Percentiles rank a stretch among this genome's conserved stretches.
Evolutionary conservation across 2,888 invertebrate species (phyloP).

Genomic region (Priocnemis perturbator): DNA sequence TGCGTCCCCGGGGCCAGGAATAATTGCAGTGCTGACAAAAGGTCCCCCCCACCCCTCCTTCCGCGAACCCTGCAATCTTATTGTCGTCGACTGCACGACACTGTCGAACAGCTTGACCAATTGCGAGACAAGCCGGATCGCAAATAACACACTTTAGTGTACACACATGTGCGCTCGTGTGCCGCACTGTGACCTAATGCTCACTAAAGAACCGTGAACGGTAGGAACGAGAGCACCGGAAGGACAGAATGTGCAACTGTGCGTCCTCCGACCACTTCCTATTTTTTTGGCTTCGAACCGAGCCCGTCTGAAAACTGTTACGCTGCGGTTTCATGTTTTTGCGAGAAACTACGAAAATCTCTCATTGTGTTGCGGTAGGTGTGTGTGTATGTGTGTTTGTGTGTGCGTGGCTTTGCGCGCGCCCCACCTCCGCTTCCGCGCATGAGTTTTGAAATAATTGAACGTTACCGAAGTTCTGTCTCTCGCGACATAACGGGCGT

Average conservation of each 20-base stretch:
- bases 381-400: no score
- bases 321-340: background rate
- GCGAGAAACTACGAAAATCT: no score
- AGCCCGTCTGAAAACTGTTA: background rate
- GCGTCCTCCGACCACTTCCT: conserved; percentile 6
- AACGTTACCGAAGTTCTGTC: no score
- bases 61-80: conserved; percentile 56
- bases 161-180: background rate
- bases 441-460: no score
- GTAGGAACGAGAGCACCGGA: background rate
- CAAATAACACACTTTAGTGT: conserved; percentile 8
- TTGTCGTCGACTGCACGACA: conserved; percentile 49
- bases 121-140: conserved; percentile 2
- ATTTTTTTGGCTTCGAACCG: background rate
- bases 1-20: background rate
- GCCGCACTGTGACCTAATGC: background rate
- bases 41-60: conserved; percentile 61
- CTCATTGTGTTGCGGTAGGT: no score
- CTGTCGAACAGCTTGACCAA: conserved; percentile 23
- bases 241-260: conserved; percentile 1
- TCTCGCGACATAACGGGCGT: no score
- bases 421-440: no score
- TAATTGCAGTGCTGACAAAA: conserved; percentile 26
- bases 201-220: background rate
- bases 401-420: no score